phyloP scores from a whole-genome alignment of 2,797 vertebrate species.

The Centropyge bicolor region DNA sequence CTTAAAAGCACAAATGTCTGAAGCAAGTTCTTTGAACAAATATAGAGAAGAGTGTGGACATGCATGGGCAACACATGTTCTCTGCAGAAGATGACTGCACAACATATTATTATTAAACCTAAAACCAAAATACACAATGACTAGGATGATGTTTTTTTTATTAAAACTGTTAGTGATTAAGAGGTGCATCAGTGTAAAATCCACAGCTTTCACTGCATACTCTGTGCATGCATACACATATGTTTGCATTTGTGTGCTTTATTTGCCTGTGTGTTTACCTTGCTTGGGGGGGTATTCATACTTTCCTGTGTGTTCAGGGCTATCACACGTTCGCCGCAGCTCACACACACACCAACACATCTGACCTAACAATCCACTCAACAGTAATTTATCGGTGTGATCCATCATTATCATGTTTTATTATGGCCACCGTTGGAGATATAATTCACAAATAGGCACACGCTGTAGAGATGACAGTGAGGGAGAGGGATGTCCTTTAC shows the following conservation, averaged over 20 bases:
- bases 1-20: conserved; percentile 1
- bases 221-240: conserved; percentile 3
- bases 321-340: conserved; percentile 58
- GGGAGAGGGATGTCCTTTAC: conserved; percentile 85
- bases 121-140: neutral
- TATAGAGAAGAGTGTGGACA: neutral
- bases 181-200: neutral
- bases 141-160: neutral
- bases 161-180: neutral
- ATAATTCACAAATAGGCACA: conserved; percentile 84
- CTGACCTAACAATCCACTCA: conserved; percentile 83
- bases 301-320: conserved; percentile 60
- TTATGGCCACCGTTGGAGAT: conserved; percentile 84
- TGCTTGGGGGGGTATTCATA: conserved; percentile 48
- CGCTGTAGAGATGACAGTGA: conserved; percentile 78
- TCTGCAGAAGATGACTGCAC: neutral
- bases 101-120: conserved; percentile 5
- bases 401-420: conserved; percentile 89
- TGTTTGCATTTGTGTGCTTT: conserved; percentile 36
- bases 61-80: neutral
- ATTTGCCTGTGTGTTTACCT: conserved; percentile 62
- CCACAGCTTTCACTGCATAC: neutral
- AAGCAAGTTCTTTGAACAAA: conserved; percentile 1
- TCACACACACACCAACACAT: conserved; percentile 66
- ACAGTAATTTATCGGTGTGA: conserved; percentile 85